Base-by-base conservation (phyloP, 2,113 vertebrate species). In the Chaenogobius annularis region DNA sequence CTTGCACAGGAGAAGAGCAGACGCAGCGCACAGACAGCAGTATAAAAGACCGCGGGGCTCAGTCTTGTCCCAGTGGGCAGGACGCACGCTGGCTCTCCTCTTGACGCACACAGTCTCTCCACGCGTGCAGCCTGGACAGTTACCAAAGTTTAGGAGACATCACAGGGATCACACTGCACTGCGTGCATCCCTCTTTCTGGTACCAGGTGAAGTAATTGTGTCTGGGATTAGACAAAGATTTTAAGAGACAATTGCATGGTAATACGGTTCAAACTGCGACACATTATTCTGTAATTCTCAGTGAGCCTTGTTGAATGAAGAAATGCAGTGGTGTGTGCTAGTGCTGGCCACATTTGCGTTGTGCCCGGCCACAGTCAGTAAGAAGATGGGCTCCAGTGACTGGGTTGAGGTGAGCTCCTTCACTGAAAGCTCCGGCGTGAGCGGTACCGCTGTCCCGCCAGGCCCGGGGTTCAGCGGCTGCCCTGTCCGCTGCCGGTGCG, bases 401-500 rank as follows among this genome's bases (percentile, higher is more conserved):
- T 19, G 31, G 35, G 15, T 43, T 35, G 61, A 63, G 17, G 37
- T 63, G 31, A 66, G 20, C 59, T 50, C 63, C 22, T 62, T 1
- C 13, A n/a, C 66, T 76, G 52, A 54, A n/a, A 63, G 54, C 15
- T 55, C 74, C 5, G 52, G 5, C 23, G 9, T 8, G 71, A 61
- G 55, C 72, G 63, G 75, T 22, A 68, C 23, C 19, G 43, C 5
- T 40, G 37, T 6, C 8, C 37, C 37, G 37, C 37, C 37, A 26
- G 37, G 7, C 31, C 74, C 83, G 78, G 78, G 58, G 15, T 52
- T 35, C 1, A 7, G 47, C 7, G 68, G 62, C 58, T 90, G 88
- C 20, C 83, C 86, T 1, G 68, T 22, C 75, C 86, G 86, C 79
- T 90, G 88, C 7, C 85, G 83, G 58, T 86, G 88, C 71, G 83